Evolutionary conservation across 2,113 vertebrate species (phyloP).

Genomic region (Caracal caracal): DNA sequence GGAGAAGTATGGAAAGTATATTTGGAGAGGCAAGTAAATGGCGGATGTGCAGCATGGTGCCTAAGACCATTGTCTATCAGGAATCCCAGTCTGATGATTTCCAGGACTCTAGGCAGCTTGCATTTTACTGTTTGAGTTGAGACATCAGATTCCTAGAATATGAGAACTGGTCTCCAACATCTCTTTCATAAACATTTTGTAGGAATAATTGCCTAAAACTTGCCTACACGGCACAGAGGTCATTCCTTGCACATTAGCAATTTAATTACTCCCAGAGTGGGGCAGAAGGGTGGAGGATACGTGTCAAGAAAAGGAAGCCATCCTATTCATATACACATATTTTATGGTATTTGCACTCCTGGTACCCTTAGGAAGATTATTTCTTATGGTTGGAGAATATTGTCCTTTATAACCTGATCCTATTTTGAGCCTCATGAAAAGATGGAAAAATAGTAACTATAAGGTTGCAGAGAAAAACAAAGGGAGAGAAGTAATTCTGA

Average conservation of each 20-base stretch:
- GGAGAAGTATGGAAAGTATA: background rate
- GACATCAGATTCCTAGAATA: background rate
- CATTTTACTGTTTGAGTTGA: background rate
- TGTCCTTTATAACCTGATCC: background rate
- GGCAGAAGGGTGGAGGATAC: background rate
- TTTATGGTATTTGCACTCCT: background rate
- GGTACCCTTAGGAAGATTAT: background rate
- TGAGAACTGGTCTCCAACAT: background rate
- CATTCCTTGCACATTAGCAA: conserved; percentile 31
- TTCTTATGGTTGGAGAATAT: background rate
- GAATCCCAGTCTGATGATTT: background rate
- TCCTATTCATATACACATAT: background rate
- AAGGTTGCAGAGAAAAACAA: background rate
- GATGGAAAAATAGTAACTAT: background rate
- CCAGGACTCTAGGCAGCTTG: background rate
- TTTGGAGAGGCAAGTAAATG: background rate
- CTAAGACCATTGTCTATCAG: background rate
- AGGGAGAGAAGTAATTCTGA: background rate
- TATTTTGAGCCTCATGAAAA: background rate
- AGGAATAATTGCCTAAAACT: conserved; percentile 27
- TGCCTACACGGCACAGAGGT: background rate
- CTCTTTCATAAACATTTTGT: background rate
- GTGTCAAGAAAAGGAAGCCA: background rate
- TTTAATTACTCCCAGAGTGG: conserved; percentile 46
- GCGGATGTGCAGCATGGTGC: rapidly evolving